Base-by-base conservation (phyloP, 2,113 vertebrate genomes). In the Cervus canadensis region DNA sequence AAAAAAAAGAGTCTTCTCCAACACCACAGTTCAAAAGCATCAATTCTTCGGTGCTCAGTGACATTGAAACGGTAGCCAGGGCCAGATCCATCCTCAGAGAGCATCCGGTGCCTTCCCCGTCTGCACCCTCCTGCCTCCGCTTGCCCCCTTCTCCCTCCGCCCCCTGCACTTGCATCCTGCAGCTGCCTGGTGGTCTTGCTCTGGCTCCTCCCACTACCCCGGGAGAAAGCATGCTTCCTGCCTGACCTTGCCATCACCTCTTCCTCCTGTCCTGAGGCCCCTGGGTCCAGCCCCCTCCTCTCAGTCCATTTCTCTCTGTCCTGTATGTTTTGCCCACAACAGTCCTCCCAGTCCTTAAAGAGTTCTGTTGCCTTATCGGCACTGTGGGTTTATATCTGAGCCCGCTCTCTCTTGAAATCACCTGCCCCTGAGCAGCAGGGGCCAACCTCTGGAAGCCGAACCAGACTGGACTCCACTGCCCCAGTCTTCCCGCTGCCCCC, bases 311-410 rank as follows among this genome's bases (percentile, higher is more conserved):
- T 50, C 93, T 87, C 79, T 96, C 93, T 87, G 74, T 90, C 48
- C 25, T 6, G 17, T 82, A 59, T 96, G 95, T 93, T 97, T 93
- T 93, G 93, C 81, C 95, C 64, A 62, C 89, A 95, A 67, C 93
- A 93, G 4, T 67, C 50, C 23, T 82, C 48, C 81, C n/a, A 95
- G 54, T 64, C 48, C 74, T 62, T 59, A 52, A n/a, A 62, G 82
- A 82, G 45, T 56, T 93, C 81, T 19, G 11, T 25, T 76, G 40
- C 93, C 87, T 96, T 78, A 83, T 50, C 92, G 79, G 7, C 43
- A 2, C 0, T 2, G 57, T 1, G 82, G 79, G 36, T 82, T 71
- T 60, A 15, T 25, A 33, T 28, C 64, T 5, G 4, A 54, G 30
- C 36, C 28, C 40, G n/a, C n/a, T 81, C 16, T 45, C n/a, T 62